A percentile compares a stretch with the other conserved stretches of the same genome.
These are phyloP conservation scores for Drosophila subpulchrella DNA, from an alignment of 1,140 invertebrate genomes.

Conservation along the genomic window DNA sequence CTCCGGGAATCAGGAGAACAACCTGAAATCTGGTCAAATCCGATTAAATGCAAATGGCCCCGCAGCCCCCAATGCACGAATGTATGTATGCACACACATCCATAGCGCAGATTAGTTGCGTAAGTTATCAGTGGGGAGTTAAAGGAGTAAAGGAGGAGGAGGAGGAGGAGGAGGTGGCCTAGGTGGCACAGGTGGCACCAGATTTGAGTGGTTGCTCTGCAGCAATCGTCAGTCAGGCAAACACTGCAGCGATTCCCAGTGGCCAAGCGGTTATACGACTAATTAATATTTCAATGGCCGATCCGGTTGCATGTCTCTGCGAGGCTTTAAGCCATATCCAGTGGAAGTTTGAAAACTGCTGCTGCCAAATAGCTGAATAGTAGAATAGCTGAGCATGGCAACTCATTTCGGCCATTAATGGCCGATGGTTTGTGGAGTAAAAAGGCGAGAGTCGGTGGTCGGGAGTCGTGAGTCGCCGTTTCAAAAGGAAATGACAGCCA, in stretches of 20 bases:
- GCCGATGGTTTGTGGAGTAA: slow-evolving; percentile 28
- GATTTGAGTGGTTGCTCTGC: slow-evolving; percentile 61
- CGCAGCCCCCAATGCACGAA: slow-evolving; percentile 5
- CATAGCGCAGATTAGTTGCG: slow-evolving; percentile 72
- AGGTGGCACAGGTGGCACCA: slow-evolving; percentile 14
- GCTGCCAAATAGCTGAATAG: slow-evolving; percentile 15
- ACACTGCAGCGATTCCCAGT: slow-evolving; percentile 68
- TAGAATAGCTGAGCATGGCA: slow-evolving; percentile 58
- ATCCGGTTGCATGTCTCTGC: slow-evolving; percentile 34
- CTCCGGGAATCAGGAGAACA: slow-evolving; percentile 51
- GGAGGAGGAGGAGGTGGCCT: slow-evolving; percentile 1
- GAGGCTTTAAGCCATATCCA: slow-evolving; percentile 4
- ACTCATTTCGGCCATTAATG: slow-evolving; percentile 67
- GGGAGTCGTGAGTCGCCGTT: slow-evolving; percentile 20
- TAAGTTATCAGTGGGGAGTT: slow-evolving; percentile 61
- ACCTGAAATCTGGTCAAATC: slow-evolving; percentile 80
- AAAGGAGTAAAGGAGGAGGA: background rate
- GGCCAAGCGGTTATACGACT: slow-evolving; percentile 46
- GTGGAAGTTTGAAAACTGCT: slow-evolving; percentile 3
- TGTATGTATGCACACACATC: slow-evolving; percentile 17
- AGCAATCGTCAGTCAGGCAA: slow-evolving; percentile 65
- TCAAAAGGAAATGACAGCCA: slow-evolving; percentile 70
- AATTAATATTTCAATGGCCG: slow-evolving; percentile 78
- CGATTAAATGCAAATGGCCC: slow-evolving; percentile 79
- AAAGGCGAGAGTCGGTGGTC: slow-evolving; percentile 13